Evolutionary conservation across 2,797 vertebrate genomes (phyloP).

Genomic region (Coluber constrictor): DNA sequence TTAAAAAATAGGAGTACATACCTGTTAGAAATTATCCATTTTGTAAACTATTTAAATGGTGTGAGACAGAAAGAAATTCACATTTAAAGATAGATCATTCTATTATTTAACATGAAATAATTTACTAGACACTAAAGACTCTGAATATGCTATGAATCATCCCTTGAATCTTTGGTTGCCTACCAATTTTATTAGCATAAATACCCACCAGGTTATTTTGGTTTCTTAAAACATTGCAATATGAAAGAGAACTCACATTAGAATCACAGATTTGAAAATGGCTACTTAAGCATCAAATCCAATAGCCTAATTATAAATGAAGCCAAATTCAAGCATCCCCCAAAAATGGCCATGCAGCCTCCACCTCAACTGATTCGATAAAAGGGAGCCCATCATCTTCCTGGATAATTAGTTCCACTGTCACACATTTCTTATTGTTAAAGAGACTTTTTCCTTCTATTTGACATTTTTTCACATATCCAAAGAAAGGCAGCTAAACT

Average conservation of each 20-base stretch:
- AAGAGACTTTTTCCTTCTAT: not conserved
- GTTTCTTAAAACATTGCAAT: not conserved
- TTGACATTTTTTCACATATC: not conserved
- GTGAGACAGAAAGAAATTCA: not conserved
- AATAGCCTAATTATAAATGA: not conserved
- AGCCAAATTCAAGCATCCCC: not conserved
- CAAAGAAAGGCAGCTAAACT: not conserved
- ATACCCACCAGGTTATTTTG: not conserved
- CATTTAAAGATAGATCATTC: not conserved
- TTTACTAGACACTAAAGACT: not conserved
- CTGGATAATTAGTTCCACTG: not conserved
- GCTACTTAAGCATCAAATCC: not conserved
- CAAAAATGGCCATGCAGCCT: not conserved
- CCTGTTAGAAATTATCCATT: not conserved
- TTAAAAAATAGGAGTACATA: not conserved
- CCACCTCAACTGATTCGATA: not conserved
- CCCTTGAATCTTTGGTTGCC: not conserved
- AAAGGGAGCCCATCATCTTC: not conserved
- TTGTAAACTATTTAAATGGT: constrained; percentile 2
- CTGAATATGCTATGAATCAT: not conserved
- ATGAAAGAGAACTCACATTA: not conserved
- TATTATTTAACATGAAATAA: not conserved
- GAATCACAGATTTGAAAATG: not conserved
- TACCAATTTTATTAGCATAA: not conserved
- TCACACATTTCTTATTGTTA: not conserved